Evolutionary conservation across 2,113 vertebrate species (phyloP), one percentile per base, ranked within the genome.

Genomic region (Mesitornis unicolor): DNA sequence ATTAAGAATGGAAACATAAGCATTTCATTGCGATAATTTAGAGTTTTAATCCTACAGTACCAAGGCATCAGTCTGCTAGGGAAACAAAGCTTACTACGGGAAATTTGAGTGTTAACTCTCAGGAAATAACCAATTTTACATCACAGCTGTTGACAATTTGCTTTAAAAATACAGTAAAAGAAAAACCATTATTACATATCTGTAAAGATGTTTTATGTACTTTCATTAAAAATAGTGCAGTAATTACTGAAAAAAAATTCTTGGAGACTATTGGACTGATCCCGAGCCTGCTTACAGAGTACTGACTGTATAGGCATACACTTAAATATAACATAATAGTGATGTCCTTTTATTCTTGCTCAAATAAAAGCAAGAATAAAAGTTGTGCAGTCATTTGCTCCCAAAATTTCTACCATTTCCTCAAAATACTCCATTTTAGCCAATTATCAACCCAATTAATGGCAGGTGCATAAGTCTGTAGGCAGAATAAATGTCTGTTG

Each of bases 121-220:
- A 87, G 91, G 95, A 96, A 96, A 95, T 91, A 88, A 77, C 81
- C 68, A 87, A 86, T 95, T 95, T 90, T 96, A 87, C 60, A 90
- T 77, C 79, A 88, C 57, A 95, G 65, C 40, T 73, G 74, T 64
- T 81, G 77, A 95, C 88, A 90, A 88, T 79, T 84, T 91, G 42
- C 64, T 91, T 94, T 91, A 89, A 91, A 93, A 89, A 86, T 78
- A 81, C 35, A 83, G 50, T 45, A 91, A 83, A 87, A 17, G 3
- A 45, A 36, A 45, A 82, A 42, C 6, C 17, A 78, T 77, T 89
- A 80, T 47, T 87, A 87, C 26, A 47, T 83, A 75, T 79, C 77
- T 74, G 18, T 59, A 87, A 86, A 60, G 26, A 60, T 67, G 17
- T 87, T 88, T 81, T 92, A n/a, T 54, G 82, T 54, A 8, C 16